Evolutionary conservation across 2,797 vertebrate genomes (phyloP), one percentile per base, ranked within the genome.

Genomic region (Lagocephalus sceleratus): DNA sequence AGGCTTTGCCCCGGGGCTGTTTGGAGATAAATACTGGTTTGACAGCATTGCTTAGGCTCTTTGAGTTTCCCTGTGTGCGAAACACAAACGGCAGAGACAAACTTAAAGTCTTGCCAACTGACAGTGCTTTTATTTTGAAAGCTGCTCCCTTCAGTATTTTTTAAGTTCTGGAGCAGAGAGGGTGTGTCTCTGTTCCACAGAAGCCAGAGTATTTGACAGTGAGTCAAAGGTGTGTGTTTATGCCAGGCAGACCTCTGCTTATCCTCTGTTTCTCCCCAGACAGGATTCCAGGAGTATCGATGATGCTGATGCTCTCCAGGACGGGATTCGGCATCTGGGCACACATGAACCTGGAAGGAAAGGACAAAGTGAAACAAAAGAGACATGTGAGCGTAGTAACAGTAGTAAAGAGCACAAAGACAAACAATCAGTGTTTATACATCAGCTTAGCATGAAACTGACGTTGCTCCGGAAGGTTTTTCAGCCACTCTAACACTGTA

Each of bases 221-320:
- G 11, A n/a, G 17, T 16, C 17, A 47, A 58, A 48, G 42, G 47
- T 45, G 17, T 0, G 40, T 48, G 62, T 52, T 41, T 48, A 49
- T 6, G 51, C 51, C 39, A 65, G 29, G 25, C 85, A 57, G 47
- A 92, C 91, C 91, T 91, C 91, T 87, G 78, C 91, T 92, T 85
- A 92, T 91, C 74, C 91, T 86, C 75, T 92, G 91, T 57, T 92
- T 92, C 78, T 92, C 91, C 25, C 91, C 91, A 0, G 91, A 92
- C 79, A 92, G 84, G 84, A 96, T 97, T 47, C 95, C 95, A 0
- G 95, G 94, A 3, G 94, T 97, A 84, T 97, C 95, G 2, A 97
- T 97, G 87, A 96, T 96, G 73, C 95, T 97, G 81, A 97, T 97
- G 84, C 95, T 97, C 79, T 97, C 94, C 84, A 97, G 85, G 50